Evolutionary conservation across 1,140 invertebrate genomes (phyloP).

Genomic region (Habropoda laboriosa): DNA sequence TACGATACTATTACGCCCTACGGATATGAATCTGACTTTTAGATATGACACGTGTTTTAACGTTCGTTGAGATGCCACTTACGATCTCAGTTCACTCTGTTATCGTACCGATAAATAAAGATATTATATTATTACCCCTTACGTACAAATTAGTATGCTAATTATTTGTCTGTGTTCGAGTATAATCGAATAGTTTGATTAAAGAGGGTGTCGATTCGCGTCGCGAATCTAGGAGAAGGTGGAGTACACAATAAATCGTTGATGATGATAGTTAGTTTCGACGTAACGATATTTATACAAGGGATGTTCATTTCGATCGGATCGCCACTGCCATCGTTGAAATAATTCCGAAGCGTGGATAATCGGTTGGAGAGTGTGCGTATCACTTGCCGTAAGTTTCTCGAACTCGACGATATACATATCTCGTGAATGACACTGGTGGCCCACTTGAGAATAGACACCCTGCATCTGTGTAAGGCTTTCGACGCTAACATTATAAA

Average conservation of each 20-base stretch:
- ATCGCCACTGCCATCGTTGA: constrained; percentile 50
- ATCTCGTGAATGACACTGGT: constrained; percentile 55
- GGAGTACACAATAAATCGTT: constrained; percentile 30
- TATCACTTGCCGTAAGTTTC: not conserved
- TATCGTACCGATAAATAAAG: constrained; percentile 64
- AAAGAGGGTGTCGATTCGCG: constrained; percentile 16
- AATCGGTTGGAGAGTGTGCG: constrained; percentile 25
- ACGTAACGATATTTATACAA: constrained; percentile 42
- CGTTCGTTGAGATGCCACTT: constrained; percentile 58
- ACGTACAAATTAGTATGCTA: constrained; percentile 76
- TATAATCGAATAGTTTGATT: constrained; percentile 64
- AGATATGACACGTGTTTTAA: constrained; percentile 71
- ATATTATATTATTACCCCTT: constrained; percentile 65
- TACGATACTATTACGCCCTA: constrained; percentile 61
- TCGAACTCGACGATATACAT: constrained; percentile 31
- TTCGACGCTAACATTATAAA: constrained; percentile 63
- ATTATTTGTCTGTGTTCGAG: constrained; percentile 79
- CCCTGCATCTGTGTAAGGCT: constrained; percentile 68
- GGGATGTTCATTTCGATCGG: constrained; percentile 57
- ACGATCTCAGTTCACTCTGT: constrained; percentile 49
- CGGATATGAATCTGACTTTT: constrained; percentile 74
- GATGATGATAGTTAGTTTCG: constrained; percentile 41
- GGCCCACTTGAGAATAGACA: constrained; percentile 63
- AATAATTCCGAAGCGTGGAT: constrained; percentile 9
- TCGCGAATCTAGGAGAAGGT: not conserved